These are phyloP conservation scores for Gobius niger DNA, from an alignment of 2,113 vertebrate genomes.

Conservation along the genomic window DNA sequence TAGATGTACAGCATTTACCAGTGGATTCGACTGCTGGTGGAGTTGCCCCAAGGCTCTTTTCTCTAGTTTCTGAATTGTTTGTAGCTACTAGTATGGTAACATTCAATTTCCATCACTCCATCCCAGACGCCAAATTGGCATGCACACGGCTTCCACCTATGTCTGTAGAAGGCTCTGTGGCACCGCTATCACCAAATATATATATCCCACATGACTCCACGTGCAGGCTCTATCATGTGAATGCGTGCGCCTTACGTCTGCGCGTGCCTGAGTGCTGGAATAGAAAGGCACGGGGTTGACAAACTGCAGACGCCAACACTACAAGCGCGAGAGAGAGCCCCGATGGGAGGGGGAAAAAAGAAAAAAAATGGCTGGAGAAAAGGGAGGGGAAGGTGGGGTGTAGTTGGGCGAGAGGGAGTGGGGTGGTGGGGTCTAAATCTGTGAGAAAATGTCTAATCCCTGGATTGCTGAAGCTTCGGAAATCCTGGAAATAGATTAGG, in stretches of 20 bases:
- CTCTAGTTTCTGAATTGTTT: no score
- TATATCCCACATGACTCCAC: constrained; percentile 50
- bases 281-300: constrained; percentile 63
- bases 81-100: no score
- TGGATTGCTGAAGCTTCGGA: constrained; percentile 82
- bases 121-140: neutral
- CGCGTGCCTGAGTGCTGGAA: constrained; percentile 46
- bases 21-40: no score
- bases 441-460: constrained; percentile 79
- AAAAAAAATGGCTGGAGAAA: constrained; percentile 31
- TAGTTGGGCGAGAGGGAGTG: constrained; percentile 7
- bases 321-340: constrained; percentile 30
- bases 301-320: constrained; percentile 76
- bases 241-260: constrained; percentile 6
- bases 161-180: constrained; percentile 29
- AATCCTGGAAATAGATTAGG: constrained; percentile 83
- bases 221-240: constrained; percentile 31
- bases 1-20: no score
- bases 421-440: constrained; percentile 71
- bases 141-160: constrained; percentile 7
- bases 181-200: constrained; percentile 43
- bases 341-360: constrained; percentile 14
- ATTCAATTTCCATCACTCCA: no score
- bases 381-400: constrained; percentile 36
- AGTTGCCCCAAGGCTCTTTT: no score